These are phyloP conservation scores for Pyrrhia umbra DNA, from an alignment of 2,888 invertebrate species.

Conservation along the genomic window DNA sequence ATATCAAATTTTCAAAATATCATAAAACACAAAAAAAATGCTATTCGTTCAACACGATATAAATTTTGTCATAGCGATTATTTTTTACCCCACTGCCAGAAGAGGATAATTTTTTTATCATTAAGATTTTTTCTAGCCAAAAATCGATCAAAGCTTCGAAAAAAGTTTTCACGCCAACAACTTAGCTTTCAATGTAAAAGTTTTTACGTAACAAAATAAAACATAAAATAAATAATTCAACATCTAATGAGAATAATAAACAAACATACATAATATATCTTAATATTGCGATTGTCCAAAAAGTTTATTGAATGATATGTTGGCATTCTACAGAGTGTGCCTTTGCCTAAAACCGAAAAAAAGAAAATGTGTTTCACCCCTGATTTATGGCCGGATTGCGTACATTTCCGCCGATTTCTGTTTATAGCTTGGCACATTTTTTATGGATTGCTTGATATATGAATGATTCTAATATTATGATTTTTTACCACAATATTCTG, in stretches of 20 bases:
- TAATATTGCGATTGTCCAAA: conserved; percentile 4
- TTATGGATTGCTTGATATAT: conserved; percentile 13
- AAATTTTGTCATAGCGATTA: no score
- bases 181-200: no score
- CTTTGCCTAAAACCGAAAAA: conserved; percentile 31
- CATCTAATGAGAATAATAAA: not conserved
- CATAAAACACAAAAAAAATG: no score
- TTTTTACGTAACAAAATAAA: not conserved
- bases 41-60: no score
- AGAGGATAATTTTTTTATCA: no score
- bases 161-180: no score
- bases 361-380: conserved; percentile 39
- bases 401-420: conserved; percentile 36
- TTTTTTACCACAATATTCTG: not conserved
- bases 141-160: no score
- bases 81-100: no score
- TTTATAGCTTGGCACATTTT: conserved; percentile 21
- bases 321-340: conserved; percentile 19
- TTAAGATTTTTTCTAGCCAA: no score
- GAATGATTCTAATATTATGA: not conserved
- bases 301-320: conserved; percentile 33
- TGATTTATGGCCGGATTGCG: conserved; percentile 45
- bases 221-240: not conserved
- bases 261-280: no score
- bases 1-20: no score